Conservation (phyloP, 2,888 invertebrate species). For the Scaptomyza flava region DNA sequence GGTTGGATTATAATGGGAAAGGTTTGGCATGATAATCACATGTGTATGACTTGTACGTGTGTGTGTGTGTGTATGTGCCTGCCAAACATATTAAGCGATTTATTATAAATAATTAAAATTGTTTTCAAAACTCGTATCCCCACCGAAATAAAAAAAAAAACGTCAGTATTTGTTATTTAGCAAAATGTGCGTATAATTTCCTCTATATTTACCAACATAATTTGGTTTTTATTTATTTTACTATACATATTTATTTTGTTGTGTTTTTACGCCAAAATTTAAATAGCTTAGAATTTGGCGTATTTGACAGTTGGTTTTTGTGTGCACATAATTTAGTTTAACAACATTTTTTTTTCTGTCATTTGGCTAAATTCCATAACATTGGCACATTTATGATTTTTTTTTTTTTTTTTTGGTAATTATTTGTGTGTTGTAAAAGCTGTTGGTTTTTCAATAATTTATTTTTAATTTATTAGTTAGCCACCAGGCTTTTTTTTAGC, state of each 20-base stretch:
- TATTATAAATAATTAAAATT: constrained; percentile 64
- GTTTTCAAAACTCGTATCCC: constrained; percentile 18
- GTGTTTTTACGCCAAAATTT: constrained; percentile 32
- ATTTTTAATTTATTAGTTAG: constrained; percentile 45
- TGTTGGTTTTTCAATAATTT: constrained; percentile 29
- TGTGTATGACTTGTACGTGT: constrained; percentile 23
- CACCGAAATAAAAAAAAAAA: not conserved
- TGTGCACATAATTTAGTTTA: constrained; percentile 44
- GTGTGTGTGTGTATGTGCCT: constrained; percentile 41
- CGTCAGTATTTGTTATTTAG: not conserved
- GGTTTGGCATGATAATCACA: constrained; percentile 24
- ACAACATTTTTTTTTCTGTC: constrained; percentile 10
- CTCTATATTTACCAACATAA: constrained; percentile 18
- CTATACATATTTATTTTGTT: not conserved
- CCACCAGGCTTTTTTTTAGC: constrained; percentile 35
- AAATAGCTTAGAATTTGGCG: constrained; percentile 50
- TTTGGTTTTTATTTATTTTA: constrained; percentile 11
- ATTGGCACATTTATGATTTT: constrained; percentile 10
- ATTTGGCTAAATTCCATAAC: constrained; percentile 20
- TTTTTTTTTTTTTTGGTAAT: constrained; percentile 1
- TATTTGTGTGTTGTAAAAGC: constrained; percentile 4
- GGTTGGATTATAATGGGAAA: not conserved
- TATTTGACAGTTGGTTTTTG: constrained; percentile 51
- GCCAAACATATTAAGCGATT: constrained; percentile 59
- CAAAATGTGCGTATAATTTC: constrained; percentile 8